Conservation (phyloP, 2,888 invertebrate genomes). For the Temnothorax ravouxi region DNA sequence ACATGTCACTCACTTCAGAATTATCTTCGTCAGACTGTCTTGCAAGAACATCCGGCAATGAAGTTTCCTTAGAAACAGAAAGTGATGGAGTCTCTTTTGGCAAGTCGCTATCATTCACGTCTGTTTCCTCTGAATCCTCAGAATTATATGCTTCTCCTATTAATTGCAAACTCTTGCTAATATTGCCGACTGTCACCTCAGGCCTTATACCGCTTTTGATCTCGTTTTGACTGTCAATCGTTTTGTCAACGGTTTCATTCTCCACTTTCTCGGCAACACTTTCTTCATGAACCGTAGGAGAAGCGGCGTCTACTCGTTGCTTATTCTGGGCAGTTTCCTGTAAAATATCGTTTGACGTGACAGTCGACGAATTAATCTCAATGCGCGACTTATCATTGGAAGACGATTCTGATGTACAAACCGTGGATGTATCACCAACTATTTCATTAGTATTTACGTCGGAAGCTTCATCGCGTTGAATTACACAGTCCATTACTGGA, state of each 20-base stretch:
- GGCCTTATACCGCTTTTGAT: conserved; percentile 19
- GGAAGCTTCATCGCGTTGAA: neutral
- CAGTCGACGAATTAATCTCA: conserved; percentile 12
- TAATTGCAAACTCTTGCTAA: conserved; percentile 77
- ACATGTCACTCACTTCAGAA: conserved; percentile 46
- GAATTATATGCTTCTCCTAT: conserved; percentile 81
- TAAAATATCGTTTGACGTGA: neutral
- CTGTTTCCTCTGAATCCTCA: conserved; percentile 80
- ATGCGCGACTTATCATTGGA: conserved; percentile 15
- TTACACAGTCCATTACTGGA: neutral
- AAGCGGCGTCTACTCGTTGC: neutral
- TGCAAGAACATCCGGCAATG: neutral
- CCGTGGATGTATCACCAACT: neutral
- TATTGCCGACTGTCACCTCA: conserved; percentile 50
- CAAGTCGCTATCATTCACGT: conserved; percentile 42
- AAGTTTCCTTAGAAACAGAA: conserved; percentile 31
- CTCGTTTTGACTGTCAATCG: neutral
- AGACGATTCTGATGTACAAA: conserved; percentile 25
- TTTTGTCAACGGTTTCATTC: neutral
- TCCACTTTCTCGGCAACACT: neutral
- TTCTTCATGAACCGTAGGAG: neutral
- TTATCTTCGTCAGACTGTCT: neutral
- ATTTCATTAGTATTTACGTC: neutral
- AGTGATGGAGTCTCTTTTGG: conserved; percentile 14
- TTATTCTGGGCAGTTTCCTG: conserved; percentile 1